Conservation (phyloP, 2,113 vertebrate species). For the Ciconia stormi region DNA sequence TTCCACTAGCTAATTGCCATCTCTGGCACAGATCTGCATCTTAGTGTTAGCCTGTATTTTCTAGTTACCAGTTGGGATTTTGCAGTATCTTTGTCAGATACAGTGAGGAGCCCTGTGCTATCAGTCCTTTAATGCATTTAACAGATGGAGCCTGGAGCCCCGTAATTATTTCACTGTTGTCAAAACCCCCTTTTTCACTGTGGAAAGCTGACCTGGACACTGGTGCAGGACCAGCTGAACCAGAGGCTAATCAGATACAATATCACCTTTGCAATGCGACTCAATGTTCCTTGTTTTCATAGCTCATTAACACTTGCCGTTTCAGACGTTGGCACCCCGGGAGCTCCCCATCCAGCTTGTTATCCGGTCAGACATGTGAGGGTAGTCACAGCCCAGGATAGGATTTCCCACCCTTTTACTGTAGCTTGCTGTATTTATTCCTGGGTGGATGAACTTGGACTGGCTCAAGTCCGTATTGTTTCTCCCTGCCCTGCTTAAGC, state of each 20-base stretch:
- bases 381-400: not conserved
- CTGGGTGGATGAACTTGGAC: not conserved
- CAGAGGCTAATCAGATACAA: not conserved
- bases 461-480: not conserved
- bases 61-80: not conserved
- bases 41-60: constrained; percentile 4
- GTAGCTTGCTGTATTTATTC: not conserved
- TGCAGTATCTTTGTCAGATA: not conserved
- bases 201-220: not conserved
- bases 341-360: not conserved
- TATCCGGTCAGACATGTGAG: not conserved
- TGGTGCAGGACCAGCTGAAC: not conserved
- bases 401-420: not conserved
- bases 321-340: not conserved
- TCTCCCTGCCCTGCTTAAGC: not conserved
- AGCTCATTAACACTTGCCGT: not conserved
- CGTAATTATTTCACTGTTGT: not conserved
- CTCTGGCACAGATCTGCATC: not conserved
- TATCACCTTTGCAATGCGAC: not conserved
- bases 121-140: not conserved
- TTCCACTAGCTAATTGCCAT: constrained; percentile 47
- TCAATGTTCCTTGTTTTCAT: not conserved
- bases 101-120: not conserved
- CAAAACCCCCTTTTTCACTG: not conserved
- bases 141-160: not conserved